These are phyloP conservation scores for Meriones unguiculatus DNA, from an alignment of 2,113 vertebrate genomes.

Conservation along the genomic window DNA sequence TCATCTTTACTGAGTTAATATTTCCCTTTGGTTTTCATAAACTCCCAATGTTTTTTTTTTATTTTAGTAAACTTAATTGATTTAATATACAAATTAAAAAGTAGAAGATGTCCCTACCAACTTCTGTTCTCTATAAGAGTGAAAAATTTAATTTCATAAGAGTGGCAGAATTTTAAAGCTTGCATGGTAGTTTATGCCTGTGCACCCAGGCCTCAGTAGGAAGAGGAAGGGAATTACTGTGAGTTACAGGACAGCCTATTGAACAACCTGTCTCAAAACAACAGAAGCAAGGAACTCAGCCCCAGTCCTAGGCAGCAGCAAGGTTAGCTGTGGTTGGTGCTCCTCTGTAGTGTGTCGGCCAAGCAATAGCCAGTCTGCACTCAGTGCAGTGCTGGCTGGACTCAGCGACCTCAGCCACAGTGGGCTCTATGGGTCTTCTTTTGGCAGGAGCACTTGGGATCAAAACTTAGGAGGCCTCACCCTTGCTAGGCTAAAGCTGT, in stretches of 20 bases:
- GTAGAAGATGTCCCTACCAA: not conserved
- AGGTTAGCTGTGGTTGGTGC: not conserved
- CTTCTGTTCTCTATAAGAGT: not conserved
- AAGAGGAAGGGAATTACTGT: not conserved
- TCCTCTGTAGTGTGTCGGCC: slow-evolving; percentile 39
- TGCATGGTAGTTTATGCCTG: not conserved
- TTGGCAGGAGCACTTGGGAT: not conserved
- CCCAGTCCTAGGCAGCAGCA: not conserved
- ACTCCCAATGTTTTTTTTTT: slow-evolving; percentile 32
- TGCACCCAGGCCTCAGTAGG: not conserved
- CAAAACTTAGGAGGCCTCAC: not conserved
- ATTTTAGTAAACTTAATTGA: not conserved
- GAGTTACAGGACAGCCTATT: not conserved
- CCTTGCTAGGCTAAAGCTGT: not conserved
- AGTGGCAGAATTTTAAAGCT: not conserved
- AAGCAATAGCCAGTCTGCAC: not conserved
- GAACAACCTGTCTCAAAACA: not conserved
- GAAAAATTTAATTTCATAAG: not conserved
- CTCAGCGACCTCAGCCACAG: not conserved
- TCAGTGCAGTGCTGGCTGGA: not conserved
- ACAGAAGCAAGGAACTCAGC: not conserved
- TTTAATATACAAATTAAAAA: not conserved
- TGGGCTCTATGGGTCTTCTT: not conserved
- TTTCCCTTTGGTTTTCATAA: slow-evolving; percentile 35
- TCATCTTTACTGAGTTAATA: not conserved